Conservation (phyloP, 2,113 vertebrate genomes). For the Clinocottus analis region DNA sequence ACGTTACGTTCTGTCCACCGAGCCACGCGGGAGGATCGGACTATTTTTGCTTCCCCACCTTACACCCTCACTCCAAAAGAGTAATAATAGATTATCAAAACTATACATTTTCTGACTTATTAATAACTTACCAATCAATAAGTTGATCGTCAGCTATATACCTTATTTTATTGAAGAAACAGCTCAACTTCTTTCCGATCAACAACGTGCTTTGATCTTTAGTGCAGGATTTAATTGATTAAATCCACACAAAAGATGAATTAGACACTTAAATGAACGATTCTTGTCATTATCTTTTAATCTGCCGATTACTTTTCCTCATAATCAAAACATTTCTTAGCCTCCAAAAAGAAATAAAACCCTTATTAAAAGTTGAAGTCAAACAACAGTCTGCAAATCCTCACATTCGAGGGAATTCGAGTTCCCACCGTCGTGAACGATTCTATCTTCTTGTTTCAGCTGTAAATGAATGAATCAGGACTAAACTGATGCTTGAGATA, state of each 20-base stretch:
- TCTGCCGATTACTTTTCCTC: not conserved
- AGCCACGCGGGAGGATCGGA: not conserved
- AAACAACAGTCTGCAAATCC: not conserved
- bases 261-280: not conserved
- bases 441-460: not conserved
- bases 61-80: not conserved
- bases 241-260: not conserved
- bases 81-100: not conserved
- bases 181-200: not conserved
- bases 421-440: not conserved
- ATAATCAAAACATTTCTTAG: not conserved
- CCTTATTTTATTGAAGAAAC: not conserved
- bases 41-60: not conserved
- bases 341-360: not conserved
- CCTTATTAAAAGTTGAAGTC: not conserved
- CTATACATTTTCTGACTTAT: not conserved
- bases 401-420: not conserved
- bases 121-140: not conserved
- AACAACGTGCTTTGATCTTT: not conserved
- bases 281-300: not conserved
- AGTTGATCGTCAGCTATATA: not conserved
- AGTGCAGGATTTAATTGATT: not conserved
- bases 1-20: not conserved
- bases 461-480: constrained; percentile 2
- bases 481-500: not conserved